Conservation (phyloP, 2,797 vertebrate genomes). For the Tangara arthus region DNA sequence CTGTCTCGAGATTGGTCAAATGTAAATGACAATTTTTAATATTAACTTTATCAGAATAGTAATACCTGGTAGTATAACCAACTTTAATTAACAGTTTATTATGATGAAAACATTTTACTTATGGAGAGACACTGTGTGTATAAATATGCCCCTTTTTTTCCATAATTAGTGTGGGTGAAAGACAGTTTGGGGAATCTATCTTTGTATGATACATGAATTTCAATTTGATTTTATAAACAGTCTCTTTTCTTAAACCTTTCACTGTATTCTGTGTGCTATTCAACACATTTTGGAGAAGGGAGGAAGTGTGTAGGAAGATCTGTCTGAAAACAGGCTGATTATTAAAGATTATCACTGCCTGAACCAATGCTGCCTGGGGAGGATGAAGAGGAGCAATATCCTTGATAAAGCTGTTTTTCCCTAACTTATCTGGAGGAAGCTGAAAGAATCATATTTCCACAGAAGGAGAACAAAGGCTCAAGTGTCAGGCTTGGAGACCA, state of each 20-base stretch:
- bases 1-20: not conserved
- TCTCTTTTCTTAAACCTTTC: not conserved
- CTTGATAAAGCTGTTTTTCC: not conserved
- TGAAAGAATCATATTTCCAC: not conserved
- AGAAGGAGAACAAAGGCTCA: not conserved
- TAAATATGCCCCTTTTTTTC: not conserved
- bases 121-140: not conserved
- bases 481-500: not conserved
- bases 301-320: not conserved
- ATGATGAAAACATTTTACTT: not conserved
- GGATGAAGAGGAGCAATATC: not conserved
- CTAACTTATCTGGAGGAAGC: not conserved
- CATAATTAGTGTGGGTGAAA: not conserved
- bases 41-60: not conserved
- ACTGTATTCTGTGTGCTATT: not conserved
- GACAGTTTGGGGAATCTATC: not conserved
- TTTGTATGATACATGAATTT: not conserved
- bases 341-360: not conserved
- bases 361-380: not conserved
- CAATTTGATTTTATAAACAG: not conserved
- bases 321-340: not conserved
- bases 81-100: slow-evolving; percentile 18
- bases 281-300: not conserved
- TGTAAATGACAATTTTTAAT: not conserved
- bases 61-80: not conserved